Evolutionary conservation across 2,888 invertebrate species (phyloP).

Genomic region (Drosophila lacicola): DNA sequence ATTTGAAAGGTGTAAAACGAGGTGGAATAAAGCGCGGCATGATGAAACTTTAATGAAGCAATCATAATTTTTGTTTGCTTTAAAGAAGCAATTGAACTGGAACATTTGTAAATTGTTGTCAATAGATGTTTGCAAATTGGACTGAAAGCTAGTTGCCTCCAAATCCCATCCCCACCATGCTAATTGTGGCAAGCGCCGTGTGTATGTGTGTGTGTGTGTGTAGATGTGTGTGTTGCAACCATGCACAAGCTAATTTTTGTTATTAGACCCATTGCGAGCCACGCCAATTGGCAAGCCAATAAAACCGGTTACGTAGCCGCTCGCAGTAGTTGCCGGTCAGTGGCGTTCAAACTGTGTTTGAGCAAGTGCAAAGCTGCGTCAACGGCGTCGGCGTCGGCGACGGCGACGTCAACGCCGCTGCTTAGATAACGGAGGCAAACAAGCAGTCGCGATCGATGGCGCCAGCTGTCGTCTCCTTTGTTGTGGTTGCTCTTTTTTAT

Average conservation of each 20-base stretch:
- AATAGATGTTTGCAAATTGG: background rate
- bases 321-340: conserved; percentile 19
- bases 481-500: conserved; percentile 24
- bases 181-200: background rate
- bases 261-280: conserved; percentile 10
- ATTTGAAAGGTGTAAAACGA: too few relatives aligned
- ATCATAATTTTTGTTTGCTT: too few relatives aligned
- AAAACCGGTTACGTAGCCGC: conserved; percentile 17
- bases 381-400: background rate
- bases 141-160: background rate
- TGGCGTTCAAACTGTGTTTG: conserved; percentile 33
- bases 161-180: background rate
- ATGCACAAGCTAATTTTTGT: conserved; percentile 1
- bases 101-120: background rate
- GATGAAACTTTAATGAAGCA: too few relatives aligned
- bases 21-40: too few relatives aligned
- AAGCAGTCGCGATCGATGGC: conserved; percentile 51
- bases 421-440: conserved; percentile 61
- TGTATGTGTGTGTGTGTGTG: background rate
- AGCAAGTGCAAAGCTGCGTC: conserved; percentile 39
- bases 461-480: conserved; percentile 48
- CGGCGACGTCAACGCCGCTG: conserved; percentile 14
- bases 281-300: conserved; percentile 9
- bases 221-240: conserved; percentile 1
- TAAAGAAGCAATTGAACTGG: background rate